These are phyloP conservation scores for Drosophila ironensis DNA, from an alignment of 1,140 invertebrate species.

Conservation along the genomic window DNA sequence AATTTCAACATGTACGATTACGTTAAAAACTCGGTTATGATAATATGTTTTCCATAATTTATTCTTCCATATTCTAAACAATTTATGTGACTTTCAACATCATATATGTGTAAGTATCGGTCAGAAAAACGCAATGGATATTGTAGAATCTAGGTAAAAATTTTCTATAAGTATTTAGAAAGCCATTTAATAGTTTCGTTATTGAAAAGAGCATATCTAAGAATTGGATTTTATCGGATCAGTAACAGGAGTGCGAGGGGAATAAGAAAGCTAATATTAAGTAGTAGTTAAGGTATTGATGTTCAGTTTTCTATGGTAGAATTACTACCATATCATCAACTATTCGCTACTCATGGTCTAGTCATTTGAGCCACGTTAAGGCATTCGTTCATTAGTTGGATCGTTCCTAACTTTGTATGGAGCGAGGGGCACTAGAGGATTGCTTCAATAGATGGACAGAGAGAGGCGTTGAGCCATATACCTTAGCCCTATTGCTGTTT, in stretches of 20 bases:
- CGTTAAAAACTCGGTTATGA: conserved; percentile 71
- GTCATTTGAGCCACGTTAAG: conserved; percentile 63
- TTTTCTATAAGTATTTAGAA: conserved; percentile 65
- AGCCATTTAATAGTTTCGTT: conserved; percentile 59
- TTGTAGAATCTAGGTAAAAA: conserved; percentile 75
- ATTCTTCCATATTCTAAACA: conserved; percentile 55
- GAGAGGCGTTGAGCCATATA: conserved; percentile 30
- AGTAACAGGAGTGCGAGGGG: conserved; percentile 44
- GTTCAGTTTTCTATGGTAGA: conserved; percentile 9
- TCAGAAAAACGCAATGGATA: conserved; percentile 69
- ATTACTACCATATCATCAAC: conserved; percentile 20
- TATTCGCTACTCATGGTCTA: conserved; percentile 52
- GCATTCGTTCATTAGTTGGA: conserved; percentile 58
- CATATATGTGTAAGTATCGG: conserved; percentile 57
- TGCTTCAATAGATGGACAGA: conserved; percentile 71
- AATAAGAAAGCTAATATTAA: conserved; percentile 19
- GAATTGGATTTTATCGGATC: conserved; percentile 32
- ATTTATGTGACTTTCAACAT: conserved; percentile 64
- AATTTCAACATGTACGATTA: conserved; percentile 75
- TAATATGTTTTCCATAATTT: conserved; percentile 45
- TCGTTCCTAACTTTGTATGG: conserved; percentile 57
- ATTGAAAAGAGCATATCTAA: conserved; percentile 51
- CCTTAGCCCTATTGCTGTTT: conserved; percentile 20
- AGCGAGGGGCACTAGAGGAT: conserved; percentile 70
- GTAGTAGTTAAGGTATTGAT: conserved; percentile 1